Evolutionary conservation across 2,888 invertebrate species (phyloP), one percentile per base, ranked within the genome.

Genomic region (Nebria brevicollis): DNA sequence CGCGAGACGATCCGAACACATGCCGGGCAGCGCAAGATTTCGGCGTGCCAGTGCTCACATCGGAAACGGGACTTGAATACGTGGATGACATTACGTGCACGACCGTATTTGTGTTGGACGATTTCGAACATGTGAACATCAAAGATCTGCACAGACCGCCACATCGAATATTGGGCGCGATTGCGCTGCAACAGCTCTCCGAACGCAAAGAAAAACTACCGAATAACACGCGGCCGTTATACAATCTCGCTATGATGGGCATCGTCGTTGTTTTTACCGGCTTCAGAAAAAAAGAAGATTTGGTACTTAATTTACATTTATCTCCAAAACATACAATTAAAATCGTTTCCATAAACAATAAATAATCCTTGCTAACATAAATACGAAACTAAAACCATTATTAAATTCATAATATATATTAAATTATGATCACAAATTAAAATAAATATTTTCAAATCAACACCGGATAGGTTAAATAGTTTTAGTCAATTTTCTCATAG

Each of bases 211-310:
- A 95, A 87, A 91, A 93, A 85, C 90, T 96, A 85, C 94, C 95
- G 76, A 91, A 93, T 86, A 94, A 93, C 89, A 90, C 92, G 82
- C 92, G 97, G 83, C 98, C 98, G 82, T 92, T 97, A 87, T 98
- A 94, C 90, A 96, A 95, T 89, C 92, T 94, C 86, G 93, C 96
- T 82, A 97, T 98, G 97, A 92, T 93, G 85, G 96, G 96, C 83
- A 93, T 96, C 77, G 94, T 96, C 86, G 94, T 97, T 85, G 97
- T 97, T 90, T 97, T 98, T 90, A 97, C 97, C 82, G 97, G 97
- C 82, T 97, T 98, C 89, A 92, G 96, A 85, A 94, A 94, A 88
- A 96, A 95, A 88, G 95, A 96, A 89, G 96, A 97, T 90, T 91
- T 98, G 92, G 97, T 97, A 89, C 72, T 76, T 54, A 6, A 3